Evolutionary conservation across 2,797 vertebrate genomes (phyloP), one percentile per base, ranked within the genome.

Genomic region (Poecile montanus): DNA sequence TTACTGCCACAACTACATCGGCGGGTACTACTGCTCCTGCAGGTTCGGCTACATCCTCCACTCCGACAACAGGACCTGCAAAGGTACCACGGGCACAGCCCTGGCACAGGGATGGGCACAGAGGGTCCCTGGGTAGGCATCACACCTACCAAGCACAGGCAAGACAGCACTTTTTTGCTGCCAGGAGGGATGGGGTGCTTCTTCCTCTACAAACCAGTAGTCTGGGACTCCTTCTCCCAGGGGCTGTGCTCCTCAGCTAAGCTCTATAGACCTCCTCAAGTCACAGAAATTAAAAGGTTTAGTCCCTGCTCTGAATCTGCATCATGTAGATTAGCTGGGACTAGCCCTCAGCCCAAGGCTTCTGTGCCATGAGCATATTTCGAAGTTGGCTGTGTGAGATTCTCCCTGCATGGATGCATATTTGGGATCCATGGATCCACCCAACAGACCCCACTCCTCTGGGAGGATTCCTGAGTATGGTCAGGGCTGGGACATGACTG

Each of bases 1-100:
- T 74, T 98, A 99, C 96, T 99, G 99, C 95, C 99, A 99, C 94
- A 99, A 99, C 97, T 99, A 98, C 96, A 98, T 99, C 0, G 99
- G 99, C 1, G 99, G 99, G 51, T 99, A 98, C 97, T 99, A 99
- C 97, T 99, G 99, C 93, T 99, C 99, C 95, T 99, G 99, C 97
- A 98, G 99, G 87, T 98, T 99, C 7, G 99, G 99, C 91, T 99
- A 99, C 98, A 98, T 98, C 94, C 98, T 99, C 62, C 99, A 99
- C 97, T 97, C 98, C 0, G 99, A 99, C 98, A 99, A 99, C 97
- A 98, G 98, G 97, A 99, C 99, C 27, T 99, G 99, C 96, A 98
- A 97, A 99, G 99, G 99, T 99, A 96, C 34, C 32, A 71, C 44
- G 27, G 58, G 6, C 78, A 63, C 27, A 40, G n/a, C 30, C 34